Conservation (phyloP, 2,113 vertebrate species). For the Epinephelus moara region DNA sequence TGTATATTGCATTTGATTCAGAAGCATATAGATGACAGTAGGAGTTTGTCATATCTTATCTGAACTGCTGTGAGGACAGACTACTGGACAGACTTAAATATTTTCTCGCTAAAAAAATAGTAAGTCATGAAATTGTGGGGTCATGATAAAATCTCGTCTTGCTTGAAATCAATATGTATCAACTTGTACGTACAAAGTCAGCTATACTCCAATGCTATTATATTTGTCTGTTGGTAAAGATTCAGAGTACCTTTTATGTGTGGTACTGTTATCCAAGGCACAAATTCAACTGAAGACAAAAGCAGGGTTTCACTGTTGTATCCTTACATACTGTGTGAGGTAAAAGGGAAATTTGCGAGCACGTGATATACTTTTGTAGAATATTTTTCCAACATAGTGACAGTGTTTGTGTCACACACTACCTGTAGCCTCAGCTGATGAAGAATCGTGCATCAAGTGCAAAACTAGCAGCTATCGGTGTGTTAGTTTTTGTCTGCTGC, state of each 20-base stretch:
- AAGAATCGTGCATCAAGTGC: conserved; percentile 73
- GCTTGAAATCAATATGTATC: conserved; percentile 67
- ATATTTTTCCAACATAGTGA: conserved; percentile 81
- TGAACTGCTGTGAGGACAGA: conserved; percentile 66
- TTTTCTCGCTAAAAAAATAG: conserved; percentile 39
- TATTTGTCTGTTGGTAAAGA: conserved; percentile 47
- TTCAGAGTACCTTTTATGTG: conserved; percentile 28
- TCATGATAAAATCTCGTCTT: conserved; percentile 58
- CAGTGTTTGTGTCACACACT: conserved; percentile 64
- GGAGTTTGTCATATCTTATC: conserved; percentile 56
- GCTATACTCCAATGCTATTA: conserved; percentile 40
- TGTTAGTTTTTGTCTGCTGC: conserved; percentile 60
- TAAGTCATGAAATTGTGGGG: conserved; percentile 47
- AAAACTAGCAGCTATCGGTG: conserved; percentile 65
- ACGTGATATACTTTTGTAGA: conserved; percentile 79
- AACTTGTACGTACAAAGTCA: conserved; percentile 65
- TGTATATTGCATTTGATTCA: conserved; percentile 77
- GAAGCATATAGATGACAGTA: conserved; percentile 64
- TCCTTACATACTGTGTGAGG: conserved; percentile 49
- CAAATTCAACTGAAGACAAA: conserved; percentile 45
- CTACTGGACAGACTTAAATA: conserved; percentile 64
- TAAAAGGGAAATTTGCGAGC: conserved; percentile 62
- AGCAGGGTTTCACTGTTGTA: conserved; percentile 51
- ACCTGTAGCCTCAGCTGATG: conserved; percentile 71
- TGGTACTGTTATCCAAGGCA: conserved; percentile 51